phyloP scores from a whole-genome alignment of 1,140 invertebrate species.

The Battus philenor region DNA sequence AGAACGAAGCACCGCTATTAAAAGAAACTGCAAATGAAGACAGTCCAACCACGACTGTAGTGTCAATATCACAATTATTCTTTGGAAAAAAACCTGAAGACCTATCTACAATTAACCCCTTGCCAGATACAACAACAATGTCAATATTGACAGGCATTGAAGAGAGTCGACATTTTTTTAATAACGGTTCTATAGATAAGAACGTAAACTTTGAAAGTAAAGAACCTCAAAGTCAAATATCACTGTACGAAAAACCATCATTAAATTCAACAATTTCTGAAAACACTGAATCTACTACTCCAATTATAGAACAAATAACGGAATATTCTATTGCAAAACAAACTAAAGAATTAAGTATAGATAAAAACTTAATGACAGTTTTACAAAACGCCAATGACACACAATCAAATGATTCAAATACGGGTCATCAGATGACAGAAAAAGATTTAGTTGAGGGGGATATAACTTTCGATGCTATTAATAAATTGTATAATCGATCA shows the following conservation, averaged over 20 bases:
- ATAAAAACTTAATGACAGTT: constrained; percentile 31
- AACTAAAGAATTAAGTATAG: constrained; percentile 21
- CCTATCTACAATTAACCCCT: neutral
- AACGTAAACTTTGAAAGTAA: neutral
- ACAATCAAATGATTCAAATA: constrained; percentile 26
- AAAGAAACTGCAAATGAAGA: constrained; percentile 8
- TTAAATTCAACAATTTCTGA: constrained; percentile 12
- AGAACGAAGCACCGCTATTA: constrained; percentile 19
- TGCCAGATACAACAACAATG: neutral
- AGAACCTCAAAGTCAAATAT: neutral
- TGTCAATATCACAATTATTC: constrained; percentile 18
- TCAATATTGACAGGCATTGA: constrained; percentile 8
- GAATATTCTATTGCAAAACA: constrained; percentile 14
- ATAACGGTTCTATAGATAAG: neutral
- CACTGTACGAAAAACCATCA: neutral
- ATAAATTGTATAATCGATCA: constrained; percentile 47
- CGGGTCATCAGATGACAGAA: constrained; percentile 27
- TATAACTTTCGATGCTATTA: constrained; percentile 50
- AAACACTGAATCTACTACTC: constrained; percentile 2
- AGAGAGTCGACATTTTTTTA: constrained; percentile 1
- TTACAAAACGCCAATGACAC: constrained; percentile 35
- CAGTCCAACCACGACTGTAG: constrained; percentile 6
- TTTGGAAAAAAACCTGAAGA: constrained; percentile 7
- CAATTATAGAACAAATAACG: constrained; percentile 29
- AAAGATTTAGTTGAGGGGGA: constrained; percentile 30